Conservation (phyloP, 2,888 invertebrate species). For the Drosophila quinaria region DNA sequence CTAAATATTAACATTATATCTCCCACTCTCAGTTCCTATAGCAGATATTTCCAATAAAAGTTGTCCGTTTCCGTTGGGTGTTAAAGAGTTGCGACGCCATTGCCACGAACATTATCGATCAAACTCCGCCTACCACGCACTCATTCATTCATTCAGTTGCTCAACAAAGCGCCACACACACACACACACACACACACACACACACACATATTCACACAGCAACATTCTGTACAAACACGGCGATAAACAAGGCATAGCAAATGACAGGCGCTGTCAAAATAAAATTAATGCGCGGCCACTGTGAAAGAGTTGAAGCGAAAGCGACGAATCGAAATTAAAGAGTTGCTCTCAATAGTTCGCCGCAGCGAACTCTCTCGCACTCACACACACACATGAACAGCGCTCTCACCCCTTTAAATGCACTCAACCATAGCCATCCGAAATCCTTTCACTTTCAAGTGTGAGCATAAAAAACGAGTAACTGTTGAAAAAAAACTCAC, state of each 20-base stretch:
- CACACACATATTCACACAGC: constrained; percentile 3
- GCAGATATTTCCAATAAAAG: neutral
- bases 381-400: constrained; percentile 49
- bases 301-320: constrained; percentile 73
- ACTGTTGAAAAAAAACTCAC: constrained; percentile 56
- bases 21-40: no score
- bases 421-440: neutral
- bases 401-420: constrained; percentile 58
- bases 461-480: constrained; percentile 56
- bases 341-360: constrained; percentile 59
- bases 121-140: constrained; percentile 80
- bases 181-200: neutral
- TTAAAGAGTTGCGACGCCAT: constrained; percentile 75
- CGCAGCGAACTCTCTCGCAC: constrained; percentile 32
- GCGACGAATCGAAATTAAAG: constrained; percentile 65
- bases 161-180: constrained; percentile 5
- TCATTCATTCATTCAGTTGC: constrained; percentile 1
- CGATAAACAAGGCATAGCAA: constrained; percentile 41
- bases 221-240: constrained; percentile 10
- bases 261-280: constrained; percentile 72
- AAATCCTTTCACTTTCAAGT: constrained; percentile 76
- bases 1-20: neutral
- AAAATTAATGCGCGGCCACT: constrained; percentile 68
- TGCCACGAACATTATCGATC: constrained; percentile 77
- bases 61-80: constrained; percentile 11